A percentile compares a stretch with the other conserved stretches of the same genome.
Evolutionary conservation across 2,113 vertebrate species (phyloP).

Genomic region (Cephalopterus ornatus): DNA sequence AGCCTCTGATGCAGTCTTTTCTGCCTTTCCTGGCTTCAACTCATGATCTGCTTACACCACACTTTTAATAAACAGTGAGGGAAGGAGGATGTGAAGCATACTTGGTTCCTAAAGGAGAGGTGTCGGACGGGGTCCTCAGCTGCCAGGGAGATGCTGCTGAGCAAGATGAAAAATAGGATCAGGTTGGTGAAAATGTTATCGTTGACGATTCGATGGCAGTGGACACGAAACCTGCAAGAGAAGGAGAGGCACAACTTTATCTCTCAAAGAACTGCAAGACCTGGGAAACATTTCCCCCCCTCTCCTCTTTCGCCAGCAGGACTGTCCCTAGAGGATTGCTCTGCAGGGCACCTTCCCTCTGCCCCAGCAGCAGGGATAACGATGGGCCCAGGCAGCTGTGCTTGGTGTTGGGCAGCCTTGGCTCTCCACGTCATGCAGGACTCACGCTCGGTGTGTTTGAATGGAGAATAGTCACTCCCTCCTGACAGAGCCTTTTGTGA

Average conservation of each 20-base stretch:
- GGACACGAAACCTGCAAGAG: slow-evolving; percentile 87
- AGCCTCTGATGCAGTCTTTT: neutral
- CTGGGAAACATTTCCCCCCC: neutral
- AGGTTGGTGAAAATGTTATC: slow-evolving; percentile 99
- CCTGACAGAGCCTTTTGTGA: neutral
- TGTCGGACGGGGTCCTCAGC: slow-evolving; percentile 94
- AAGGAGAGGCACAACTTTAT: slow-evolving; percentile 2
- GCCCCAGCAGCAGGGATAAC: neutral
- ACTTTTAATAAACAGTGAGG: neutral
- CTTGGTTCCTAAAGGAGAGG: slow-evolving; percentile 92
- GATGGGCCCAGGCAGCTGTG: neutral
- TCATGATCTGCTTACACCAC: neutral
- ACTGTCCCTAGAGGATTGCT: neutral
- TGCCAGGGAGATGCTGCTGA: slow-evolving; percentile 97
- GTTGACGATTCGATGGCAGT: slow-evolving; percentile 96
- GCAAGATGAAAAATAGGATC: slow-evolving; percentile 99
- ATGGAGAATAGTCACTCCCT: neutral
- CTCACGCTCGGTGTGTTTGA: accelerated
- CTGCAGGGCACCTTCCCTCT: neutral
- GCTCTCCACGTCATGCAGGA: neutral
- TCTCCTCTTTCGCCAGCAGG: neutral
- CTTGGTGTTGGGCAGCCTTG: neutral
- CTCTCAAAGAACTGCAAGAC: neutral
- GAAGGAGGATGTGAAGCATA: slow-evolving; percentile 63
- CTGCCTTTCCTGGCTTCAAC: neutral